Base-by-base conservation (phyloP, 37 sponge, comb jelly and placozoan genomes). In the Dysidea cf. avara region DNA sequence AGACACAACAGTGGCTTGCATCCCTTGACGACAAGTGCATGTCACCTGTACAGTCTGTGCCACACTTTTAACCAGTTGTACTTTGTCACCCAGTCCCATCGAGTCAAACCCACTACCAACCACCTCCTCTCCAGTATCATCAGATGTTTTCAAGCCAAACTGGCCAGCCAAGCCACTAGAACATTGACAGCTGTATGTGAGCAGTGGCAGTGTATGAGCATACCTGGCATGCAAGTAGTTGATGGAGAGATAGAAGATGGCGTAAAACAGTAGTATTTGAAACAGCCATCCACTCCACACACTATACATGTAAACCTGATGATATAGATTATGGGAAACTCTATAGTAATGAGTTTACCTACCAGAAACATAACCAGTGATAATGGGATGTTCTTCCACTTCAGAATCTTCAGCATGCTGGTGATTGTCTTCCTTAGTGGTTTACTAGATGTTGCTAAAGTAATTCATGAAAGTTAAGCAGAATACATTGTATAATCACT, bases 251-350 rank as follows among this genome's bases (percentile, higher is more conserved):
- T 73, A 63, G 47, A 70, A 32, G 62, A 89, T 60, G 39, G 59
- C 58, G 0, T 82, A 20, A 16, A 89, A 56, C 37, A 85, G 68
- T 1, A 81, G 24, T 55, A 84, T 51, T 13, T 68, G 74, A 7
- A 90, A 31, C 48, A 85, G 12, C 86, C 86, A 85, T 18, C 91
- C 91, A 53, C 55, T 71, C 91, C 91, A 90, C 63, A 90, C 82
- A 65, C 85, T 79, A 63, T 83, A 83, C 81, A 89, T 79, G 59
- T 79, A 83, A 11, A 83, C 40, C 90, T 89, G 57, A 7, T 40
- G 38, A 28, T 9, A 33, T 36, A 7, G n/a, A 31, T 13, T 24
- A 47, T 0, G 49, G 30, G 29, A 16, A 59, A 22, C 18, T 17
- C 1, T 14, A 13, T 26, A 4, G 28, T 17, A 2, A 61, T 18